Percentiles rank a stretch among this genome's conserved stretches.
Evolutionary conservation across 2,113 vertebrate genomes (phyloP).

Genomic region (Chascanopsetta lugubris): DNA sequence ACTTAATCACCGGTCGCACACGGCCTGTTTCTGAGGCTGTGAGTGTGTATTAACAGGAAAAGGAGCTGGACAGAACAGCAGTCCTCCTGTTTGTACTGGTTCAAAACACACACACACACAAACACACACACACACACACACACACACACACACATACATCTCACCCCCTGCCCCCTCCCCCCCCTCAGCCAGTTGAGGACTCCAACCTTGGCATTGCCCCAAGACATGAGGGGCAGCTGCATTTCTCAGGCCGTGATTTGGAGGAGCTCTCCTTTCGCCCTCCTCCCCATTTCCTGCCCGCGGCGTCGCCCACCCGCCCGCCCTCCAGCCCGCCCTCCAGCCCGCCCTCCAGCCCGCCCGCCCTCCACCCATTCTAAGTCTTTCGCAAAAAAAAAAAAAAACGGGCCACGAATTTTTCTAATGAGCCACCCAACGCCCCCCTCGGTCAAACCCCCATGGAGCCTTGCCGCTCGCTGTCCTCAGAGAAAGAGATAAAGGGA

Average conservation of each 20-base stretch:
- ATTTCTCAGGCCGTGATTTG: constrained; percentile 70
- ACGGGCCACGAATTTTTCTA: constrained; percentile 52
- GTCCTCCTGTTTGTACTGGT: constrained; percentile 63
- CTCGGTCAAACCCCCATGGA: constrained; percentile 14
- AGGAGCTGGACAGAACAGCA: constrained; percentile 35
- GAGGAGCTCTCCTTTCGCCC: constrained; percentile 51
- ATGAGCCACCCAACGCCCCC: constrained; percentile 21
- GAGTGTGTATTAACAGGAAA: constrained; percentile 61
- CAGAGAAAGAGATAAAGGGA: constrained; percentile 28
- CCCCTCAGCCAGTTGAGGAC: constrained; percentile 51
- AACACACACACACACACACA: not conserved
- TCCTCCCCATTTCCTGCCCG: constrained; percentile 66
- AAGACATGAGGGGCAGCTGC: constrained; percentile 76
- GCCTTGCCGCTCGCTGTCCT: constrained; percentile 37
- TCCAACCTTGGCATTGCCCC: constrained; percentile 65
- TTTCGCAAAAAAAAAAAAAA: too few species aligned
- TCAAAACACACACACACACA: constrained; percentile 27
- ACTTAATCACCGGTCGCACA: constrained; percentile 39
- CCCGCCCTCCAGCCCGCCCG: too few species aligned
- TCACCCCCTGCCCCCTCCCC: constrained; percentile 5
- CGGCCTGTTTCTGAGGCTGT: constrained; percentile 28
- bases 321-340: too few species aligned
- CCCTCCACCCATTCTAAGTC: too few species aligned
- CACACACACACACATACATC: constrained; percentile 11
- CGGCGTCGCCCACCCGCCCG: constrained; percentile 15